These are phyloP conservation scores for Bagarius yarrelli DNA, from an alignment of 2,113 vertebrate genomes.

Conservation along the genomic window DNA sequence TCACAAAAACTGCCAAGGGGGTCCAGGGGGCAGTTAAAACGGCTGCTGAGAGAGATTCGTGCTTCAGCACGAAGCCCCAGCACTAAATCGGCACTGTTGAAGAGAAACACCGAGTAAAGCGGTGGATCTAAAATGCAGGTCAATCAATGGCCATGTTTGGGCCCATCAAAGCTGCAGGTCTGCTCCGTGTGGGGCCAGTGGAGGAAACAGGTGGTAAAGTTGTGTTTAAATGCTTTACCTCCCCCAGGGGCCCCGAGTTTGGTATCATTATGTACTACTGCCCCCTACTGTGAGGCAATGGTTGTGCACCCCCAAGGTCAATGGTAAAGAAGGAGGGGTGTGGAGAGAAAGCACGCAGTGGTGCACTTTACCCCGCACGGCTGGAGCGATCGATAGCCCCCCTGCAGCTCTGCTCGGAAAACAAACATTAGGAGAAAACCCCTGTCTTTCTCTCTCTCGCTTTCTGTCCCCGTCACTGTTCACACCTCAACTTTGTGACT, in stretches of 20 bases:
- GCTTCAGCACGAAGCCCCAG: constrained; percentile 36
- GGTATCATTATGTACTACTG: constrained; percentile 71
- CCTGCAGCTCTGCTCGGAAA: constrained; percentile 54
- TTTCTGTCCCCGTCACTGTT: constrained; percentile 6
- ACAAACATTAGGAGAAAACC: constrained; percentile 62
- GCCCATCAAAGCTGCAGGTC: constrained; percentile 51
- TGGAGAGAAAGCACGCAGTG: constrained; percentile 47
- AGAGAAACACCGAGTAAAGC: constrained; percentile 45
- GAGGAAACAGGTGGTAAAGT: constrained; percentile 56
- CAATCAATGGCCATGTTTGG: constrained; percentile 51
- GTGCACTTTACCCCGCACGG: constrained; percentile 63
- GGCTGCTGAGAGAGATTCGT: constrained; percentile 57
- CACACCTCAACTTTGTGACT: constrained; percentile 25
- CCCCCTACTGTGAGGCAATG: constrained; percentile 67
- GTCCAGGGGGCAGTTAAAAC: constrained; percentile 53
- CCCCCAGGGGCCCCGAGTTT: constrained; percentile 48
- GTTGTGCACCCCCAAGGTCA: constrained; percentile 66
- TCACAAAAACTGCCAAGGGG: constrained; percentile 16
- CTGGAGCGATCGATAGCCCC: constrained; percentile 61
- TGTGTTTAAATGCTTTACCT: constrained; percentile 60
- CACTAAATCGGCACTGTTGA: constrained; percentile 28
- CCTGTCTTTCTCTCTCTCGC: constrained; percentile 46
- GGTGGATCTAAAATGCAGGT: constrained; percentile 51
- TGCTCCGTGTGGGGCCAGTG: constrained; percentile 38
- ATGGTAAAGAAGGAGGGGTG: constrained; percentile 39